Conservation (phyloP, 2,797 vertebrate genomes). For the Gymnoscopelus braueri region DNA sequence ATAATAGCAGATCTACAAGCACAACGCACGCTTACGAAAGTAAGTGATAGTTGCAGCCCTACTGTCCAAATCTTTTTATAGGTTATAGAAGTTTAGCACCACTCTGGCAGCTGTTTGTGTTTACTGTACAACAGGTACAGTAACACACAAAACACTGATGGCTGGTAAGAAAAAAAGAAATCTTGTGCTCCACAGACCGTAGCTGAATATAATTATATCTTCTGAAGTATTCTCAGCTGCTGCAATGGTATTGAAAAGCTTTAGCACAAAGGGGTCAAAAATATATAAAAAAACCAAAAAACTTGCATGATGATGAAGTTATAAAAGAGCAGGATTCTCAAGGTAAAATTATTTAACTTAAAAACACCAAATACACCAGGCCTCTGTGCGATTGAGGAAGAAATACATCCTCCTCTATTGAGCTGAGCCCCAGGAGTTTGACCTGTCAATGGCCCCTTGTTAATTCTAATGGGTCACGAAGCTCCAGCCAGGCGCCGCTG, state of each 20-base stretch:
- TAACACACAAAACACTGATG: neutral
- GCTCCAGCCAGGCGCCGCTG: conserved; percentile 72
- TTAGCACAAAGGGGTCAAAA: too few relatives aligned
- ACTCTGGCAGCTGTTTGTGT: neutral
- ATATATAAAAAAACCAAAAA: too few relatives aligned
- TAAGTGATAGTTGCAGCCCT: too few relatives aligned
- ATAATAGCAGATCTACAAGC: too few relatives aligned
- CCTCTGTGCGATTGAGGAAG: conserved; percentile 41
- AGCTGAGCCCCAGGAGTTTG: conserved; percentile 58
- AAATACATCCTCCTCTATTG: conserved; percentile 52
- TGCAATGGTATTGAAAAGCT: neutral
- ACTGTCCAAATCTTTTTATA: too few relatives aligned
- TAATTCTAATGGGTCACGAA: conserved; percentile 82
- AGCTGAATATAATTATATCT: neutral
- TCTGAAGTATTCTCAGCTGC: conserved; percentile 12
- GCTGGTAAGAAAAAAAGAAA: neutral
- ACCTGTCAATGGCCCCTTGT: conserved; percentile 77
- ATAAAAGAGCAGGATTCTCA: conserved; percentile 8
- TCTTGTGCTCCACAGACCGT: too few relatives aligned
- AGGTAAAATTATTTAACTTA: conserved; percentile 1
- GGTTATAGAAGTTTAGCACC: conserved; percentile 21
- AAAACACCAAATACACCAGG: conserved; percentile 52
- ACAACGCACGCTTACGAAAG: too few relatives aligned
- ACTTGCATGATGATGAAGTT: neutral
- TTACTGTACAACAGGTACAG: conserved; percentile 6